Conservation (phyloP, 2,888 invertebrate genomes). For the Cerastis rubricosa region DNA sequence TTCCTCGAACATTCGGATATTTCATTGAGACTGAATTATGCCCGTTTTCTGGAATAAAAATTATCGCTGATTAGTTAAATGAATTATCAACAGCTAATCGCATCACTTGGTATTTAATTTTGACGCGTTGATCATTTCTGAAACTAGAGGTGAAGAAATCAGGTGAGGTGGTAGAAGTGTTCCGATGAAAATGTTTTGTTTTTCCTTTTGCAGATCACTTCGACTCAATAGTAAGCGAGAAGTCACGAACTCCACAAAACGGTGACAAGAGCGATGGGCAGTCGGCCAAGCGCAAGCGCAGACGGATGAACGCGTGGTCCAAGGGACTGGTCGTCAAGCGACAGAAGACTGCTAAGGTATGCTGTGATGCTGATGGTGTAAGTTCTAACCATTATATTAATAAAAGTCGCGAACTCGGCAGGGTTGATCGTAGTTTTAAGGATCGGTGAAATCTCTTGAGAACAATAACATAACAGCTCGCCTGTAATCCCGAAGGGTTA, state of each 20-base stretch:
- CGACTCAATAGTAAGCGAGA: conserved; percentile 77
- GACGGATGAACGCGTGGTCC: conserved; percentile 86
- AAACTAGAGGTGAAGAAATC: not conserved
- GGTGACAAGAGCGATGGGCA: conserved; percentile 83
- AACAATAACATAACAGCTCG: too few species aligned
- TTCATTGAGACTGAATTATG: not conserved
- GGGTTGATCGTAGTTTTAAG: not conserved
- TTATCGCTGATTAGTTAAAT: not conserved
- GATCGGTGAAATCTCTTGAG: not conserved
- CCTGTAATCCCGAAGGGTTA: too few species aligned
- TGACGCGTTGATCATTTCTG: not conserved
- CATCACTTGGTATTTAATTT: not conserved
- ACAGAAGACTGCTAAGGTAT: conserved; percentile 82
- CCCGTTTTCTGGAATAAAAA: not conserved
- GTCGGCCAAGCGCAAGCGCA: conserved; percentile 82
- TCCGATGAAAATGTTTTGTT: not conserved
- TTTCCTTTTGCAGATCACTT: conserved; percentile 70
- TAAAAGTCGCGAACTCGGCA: not conserved
- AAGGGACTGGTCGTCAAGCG: conserved; percentile 85
- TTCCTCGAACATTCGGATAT: not conserved
- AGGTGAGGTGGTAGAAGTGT: too few species aligned
- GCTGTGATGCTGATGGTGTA: conserved; percentile 17
- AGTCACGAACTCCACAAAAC: conserved; percentile 78
- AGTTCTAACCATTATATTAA: not conserved
- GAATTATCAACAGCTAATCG: not conserved